These are phyloP conservation scores for Artibeus lituratus DNA, from an alignment of 2,797 vertebrate species.

Conservation along the genomic window DNA sequence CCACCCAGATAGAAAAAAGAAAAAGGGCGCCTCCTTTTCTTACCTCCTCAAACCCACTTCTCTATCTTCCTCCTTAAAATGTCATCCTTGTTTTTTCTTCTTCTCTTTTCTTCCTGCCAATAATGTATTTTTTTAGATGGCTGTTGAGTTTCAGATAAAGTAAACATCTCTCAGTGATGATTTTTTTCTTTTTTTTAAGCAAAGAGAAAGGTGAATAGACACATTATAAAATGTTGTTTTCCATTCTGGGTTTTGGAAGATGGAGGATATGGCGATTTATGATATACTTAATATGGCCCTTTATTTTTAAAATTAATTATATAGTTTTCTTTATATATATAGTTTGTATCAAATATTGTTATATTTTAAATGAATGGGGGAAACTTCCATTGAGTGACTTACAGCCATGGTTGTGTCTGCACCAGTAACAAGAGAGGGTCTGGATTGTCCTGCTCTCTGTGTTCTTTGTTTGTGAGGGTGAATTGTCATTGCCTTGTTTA, in stretches of 20 bases:
- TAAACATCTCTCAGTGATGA: not conserved
- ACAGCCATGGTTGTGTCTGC: not conserved
- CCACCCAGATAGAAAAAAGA: not conserved
- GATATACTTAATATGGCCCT: not conserved
- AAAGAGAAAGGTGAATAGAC: constrained; percentile 4
- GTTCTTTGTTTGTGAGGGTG: not conserved
- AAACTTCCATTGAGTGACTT: not conserved
- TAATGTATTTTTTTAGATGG: not conserved
- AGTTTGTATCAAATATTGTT: not conserved
- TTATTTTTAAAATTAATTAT: not conserved
- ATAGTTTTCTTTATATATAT: not conserved
- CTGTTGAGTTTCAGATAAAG: not conserved
- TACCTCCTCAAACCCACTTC: not conserved
- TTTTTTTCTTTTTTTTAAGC: constrained; percentile 29
- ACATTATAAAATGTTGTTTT: not conserved
- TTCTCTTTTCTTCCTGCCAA: not conserved
- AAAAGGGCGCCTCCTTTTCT: not conserved
- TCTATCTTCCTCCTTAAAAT: constrained; percentile 29
- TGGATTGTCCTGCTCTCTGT: not conserved
- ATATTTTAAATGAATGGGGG: not conserved
- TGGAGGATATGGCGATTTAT: not conserved
- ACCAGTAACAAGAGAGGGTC: not conserved
- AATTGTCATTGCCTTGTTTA: not conserved
- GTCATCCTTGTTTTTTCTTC: not conserved
- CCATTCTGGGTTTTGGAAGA: not conserved